A percentile compares a stretch with the other conserved stretches of the same genome.
phyloP scores from a whole-genome alignment of 2,797 vertebrate genomes.

The Dicrostonyx torquatus region DNA sequence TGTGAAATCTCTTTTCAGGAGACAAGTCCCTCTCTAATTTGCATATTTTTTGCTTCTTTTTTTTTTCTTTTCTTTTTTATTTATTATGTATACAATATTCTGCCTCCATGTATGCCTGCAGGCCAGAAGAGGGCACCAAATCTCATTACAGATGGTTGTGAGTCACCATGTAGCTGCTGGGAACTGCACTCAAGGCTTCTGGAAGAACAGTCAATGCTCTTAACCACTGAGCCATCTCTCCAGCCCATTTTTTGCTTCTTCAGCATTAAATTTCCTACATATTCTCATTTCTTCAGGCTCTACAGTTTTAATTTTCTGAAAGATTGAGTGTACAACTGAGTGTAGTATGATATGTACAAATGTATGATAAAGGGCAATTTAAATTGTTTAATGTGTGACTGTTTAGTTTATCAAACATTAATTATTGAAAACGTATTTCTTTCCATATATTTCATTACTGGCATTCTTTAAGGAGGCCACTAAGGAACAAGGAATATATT shows the following conservation, averaged over 20 bases:
- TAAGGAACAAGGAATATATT: too few relatives aligned
- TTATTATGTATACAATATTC: too few relatives aligned
- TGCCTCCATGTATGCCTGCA: too few relatives aligned
- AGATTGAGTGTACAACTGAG: not conserved
- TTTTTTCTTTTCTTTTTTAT: too few relatives aligned
- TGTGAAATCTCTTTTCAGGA: not conserved
- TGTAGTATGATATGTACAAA: too few relatives aligned
- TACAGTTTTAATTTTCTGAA: not conserved
- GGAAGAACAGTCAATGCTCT: too few relatives aligned
- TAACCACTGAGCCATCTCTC: too few relatives aligned
- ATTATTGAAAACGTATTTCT: not conserved
- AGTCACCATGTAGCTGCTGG: too few relatives aligned
- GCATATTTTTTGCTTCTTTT: not conserved
- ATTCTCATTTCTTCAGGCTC: not conserved
- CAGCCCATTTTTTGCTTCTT: not conserved
- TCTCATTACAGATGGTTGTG: too few relatives aligned
- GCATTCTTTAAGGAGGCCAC: not conserved
- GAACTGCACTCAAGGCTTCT: too few relatives aligned
- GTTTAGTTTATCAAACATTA: not conserved
- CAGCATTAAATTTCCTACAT: fast-evolving
- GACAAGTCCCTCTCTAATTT: not conserved
- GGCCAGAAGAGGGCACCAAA: too few relatives aligned
- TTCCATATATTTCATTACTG: not conserved
- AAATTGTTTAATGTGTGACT: not conserved
- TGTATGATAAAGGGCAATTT: not conserved